A percentile compares a stretch with the other conserved stretches of the same genome.
Evolutionary conservation across 2,888 invertebrate species (phyloP).

Genomic region (Stegana nigrithorax): DNA sequence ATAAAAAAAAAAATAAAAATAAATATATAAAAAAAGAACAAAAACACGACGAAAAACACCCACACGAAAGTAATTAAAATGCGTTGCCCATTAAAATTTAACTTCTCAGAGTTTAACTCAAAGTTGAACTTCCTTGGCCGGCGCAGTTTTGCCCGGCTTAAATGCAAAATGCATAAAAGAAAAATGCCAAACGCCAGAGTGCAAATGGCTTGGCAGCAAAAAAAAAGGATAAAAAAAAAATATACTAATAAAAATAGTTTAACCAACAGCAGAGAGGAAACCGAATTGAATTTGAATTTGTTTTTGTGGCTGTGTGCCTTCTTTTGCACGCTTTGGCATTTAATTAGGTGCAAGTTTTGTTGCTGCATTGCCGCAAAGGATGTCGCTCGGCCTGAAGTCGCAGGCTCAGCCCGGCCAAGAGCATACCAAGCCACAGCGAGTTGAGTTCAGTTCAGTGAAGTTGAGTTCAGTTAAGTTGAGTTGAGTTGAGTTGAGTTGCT

Average conservation of each 20-base stretch:
- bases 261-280: neutral
- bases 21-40: constrained; percentile 9
- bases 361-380: neutral
- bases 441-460: no score
- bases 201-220: no score
- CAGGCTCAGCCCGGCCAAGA: no score
- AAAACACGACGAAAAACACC: neutral
- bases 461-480: no score
- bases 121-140: constrained; percentile 41
- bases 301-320: neutral
- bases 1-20: no score
- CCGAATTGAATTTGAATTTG: no score
- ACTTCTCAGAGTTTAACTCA: constrained; percentile 56
- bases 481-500: no score
- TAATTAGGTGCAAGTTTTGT: constrained; percentile 8
- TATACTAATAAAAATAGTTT: neutral
- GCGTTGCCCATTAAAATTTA: constrained; percentile 60
- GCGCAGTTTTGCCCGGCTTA: neutral
- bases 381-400: neutral
- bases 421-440: no score
- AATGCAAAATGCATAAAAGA: neutral
- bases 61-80: constrained; percentile 52
- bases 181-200: neutral
- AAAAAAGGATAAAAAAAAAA: neutral
- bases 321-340: neutral